Percentiles rank a stretch among this genome's conserved stretches.
Evolutionary conservation across 2,888 invertebrate genomes (phyloP).

Genomic region (Cybosia mesomella): DNA sequence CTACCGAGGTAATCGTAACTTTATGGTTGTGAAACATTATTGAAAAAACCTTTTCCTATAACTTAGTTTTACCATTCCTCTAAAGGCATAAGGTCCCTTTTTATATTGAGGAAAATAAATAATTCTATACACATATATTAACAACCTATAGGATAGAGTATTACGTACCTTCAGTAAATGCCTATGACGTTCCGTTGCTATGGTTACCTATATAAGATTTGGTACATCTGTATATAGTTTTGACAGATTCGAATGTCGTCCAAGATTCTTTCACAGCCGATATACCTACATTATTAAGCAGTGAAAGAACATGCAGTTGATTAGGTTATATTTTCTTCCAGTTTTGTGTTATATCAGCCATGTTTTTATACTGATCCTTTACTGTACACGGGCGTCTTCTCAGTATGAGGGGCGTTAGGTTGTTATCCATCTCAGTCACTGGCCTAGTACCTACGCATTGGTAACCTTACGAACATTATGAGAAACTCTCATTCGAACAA

Average conservation of each 20-base stretch:
- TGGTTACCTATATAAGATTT: conserved; percentile 32
- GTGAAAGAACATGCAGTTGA: conserved; percentile 2
- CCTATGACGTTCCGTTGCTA: conserved; percentile 16
- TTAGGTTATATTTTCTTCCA: not conserved
- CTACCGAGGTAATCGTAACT: not conserved
- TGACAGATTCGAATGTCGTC: conserved; percentile 43
- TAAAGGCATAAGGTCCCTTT: not conserved
- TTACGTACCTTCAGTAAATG: too few species aligned
- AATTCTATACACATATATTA: not conserved
- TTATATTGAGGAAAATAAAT: not conserved
- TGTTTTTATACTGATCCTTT: too few species aligned
- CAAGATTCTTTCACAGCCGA: conserved; percentile 34
- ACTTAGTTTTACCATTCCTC: not conserved
- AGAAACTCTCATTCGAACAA: too few species aligned
- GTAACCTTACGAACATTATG: too few species aligned
- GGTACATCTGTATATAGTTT: conserved; percentile 29
- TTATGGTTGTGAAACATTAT: not conserved
- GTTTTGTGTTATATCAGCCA: not conserved
- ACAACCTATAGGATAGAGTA: not conserved
- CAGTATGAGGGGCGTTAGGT: too few species aligned
- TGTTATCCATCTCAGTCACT: too few species aligned
- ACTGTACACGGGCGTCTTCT: too few species aligned
- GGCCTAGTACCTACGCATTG: too few species aligned
- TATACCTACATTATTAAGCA: conserved; percentile 22
- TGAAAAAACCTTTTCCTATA: not conserved